phyloP scores from a whole-genome alignment of 2,113 vertebrate genomes.

The Ivindomyrus marchei region DNA sequence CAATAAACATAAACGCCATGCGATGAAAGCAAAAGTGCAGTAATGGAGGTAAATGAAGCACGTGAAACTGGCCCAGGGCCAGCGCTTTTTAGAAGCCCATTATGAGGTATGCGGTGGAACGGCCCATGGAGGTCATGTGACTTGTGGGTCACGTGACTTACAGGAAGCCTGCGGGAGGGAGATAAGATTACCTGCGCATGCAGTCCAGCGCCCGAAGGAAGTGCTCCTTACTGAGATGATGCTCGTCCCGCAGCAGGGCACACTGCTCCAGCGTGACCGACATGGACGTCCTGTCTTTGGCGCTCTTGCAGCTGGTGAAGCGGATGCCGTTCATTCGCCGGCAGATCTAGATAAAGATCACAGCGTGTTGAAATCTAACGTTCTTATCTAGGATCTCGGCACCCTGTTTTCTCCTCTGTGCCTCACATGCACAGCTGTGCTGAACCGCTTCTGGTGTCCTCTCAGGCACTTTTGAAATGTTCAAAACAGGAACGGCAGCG shows the following conservation, averaged over 20 bases:
- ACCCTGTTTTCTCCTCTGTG: background rate
- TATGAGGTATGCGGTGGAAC: background rate
- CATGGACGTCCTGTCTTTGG: slow-evolving; percentile 98
- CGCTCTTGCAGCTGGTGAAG: slow-evolving; percentile 57
- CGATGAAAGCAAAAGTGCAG: background rate
- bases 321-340: slow-evolving; percentile 90
- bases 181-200: slow-evolving; percentile 80
- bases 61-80: background rate
- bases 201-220: slow-evolving; percentile 88
- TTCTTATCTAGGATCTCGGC: background rate
- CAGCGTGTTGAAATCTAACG: background rate
- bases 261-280: slow-evolving; percentile 95
- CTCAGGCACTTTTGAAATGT: background rate
- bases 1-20: background rate
- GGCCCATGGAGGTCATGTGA: background rate
- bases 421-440: background rate
- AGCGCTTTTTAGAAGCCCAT: background rate
- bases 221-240: slow-evolving; percentile 90
- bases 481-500: background rate
- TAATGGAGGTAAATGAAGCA: background rate
- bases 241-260: slow-evolving; percentile 84
- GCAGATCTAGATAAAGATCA: slow-evolving; percentile 70
- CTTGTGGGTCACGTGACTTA: background rate
- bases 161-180: background rate
- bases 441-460: background rate